Conservation (phyloP, 2,113 vertebrate species). For the Calyptommatus sinebrachiatus region DNA sequence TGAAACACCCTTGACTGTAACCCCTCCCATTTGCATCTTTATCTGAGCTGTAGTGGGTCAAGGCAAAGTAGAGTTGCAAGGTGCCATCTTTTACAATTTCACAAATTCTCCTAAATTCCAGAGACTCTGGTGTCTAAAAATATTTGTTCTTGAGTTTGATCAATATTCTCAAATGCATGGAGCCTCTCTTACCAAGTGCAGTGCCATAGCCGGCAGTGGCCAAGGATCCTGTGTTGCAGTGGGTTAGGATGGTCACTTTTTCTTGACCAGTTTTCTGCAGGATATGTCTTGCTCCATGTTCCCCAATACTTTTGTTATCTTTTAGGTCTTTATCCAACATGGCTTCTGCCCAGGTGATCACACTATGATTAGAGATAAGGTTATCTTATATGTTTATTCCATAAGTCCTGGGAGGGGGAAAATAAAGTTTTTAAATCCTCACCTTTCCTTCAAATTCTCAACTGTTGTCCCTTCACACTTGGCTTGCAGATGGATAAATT, state of each 20-base stretch:
- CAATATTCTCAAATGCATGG: neutral
- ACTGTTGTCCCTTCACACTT: constrained; percentile 71
- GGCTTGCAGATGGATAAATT: constrained; percentile 75
- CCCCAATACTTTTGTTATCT: constrained; percentile 82
- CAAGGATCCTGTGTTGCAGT: constrained; percentile 85
- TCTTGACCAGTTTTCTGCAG: constrained; percentile 66
- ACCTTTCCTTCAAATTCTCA: constrained; percentile 77
- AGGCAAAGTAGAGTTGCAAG: no score
- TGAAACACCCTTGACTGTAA: no score
- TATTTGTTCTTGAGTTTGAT: neutral
- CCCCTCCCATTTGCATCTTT: no score
- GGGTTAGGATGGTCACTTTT: constrained; percentile 78
- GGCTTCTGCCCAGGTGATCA: constrained; percentile 80
- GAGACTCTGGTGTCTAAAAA: neutral
- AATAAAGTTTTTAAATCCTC: neutral
- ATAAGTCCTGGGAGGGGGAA: constrained; percentile 25
- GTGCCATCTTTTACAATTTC: neutral
- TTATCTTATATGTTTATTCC: constrained; percentile 26
- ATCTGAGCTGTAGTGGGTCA: neutral
- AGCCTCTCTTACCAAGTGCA: constrained; percentile 71
- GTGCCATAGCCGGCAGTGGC: constrained; percentile 85
- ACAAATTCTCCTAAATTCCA: neutral
- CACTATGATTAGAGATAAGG: constrained; percentile 56
- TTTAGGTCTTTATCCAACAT: constrained; percentile 81
- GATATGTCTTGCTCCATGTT: constrained; percentile 82